Evolutionary conservation across 1,140 invertebrate genomes (phyloP), one percentile per base, ranked within the genome.

Genomic region (Dendroctonus ponderosae): DNA sequence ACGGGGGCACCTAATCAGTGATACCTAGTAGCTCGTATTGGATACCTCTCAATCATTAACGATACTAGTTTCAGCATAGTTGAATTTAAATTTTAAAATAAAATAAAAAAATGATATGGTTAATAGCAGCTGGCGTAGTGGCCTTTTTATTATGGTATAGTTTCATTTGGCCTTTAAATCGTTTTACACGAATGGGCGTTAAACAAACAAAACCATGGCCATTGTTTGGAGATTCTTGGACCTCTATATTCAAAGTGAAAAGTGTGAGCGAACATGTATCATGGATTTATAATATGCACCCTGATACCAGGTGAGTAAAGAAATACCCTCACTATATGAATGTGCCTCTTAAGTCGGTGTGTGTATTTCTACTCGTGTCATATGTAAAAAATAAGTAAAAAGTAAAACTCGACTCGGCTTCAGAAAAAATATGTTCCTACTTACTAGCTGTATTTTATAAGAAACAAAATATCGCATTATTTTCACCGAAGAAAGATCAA

Each of bases 151-250:
- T 63, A 37, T 67, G 51, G 44, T 56, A 68, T 37, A 37, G 59
- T 6, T 57, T 54, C 72, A 0, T 68, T 65, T 7, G 76, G 63
- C 4, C 72, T 72, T 49, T 69, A 73, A 26, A 14, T 37, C 80
- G 82, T 63, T 85, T 82, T 82, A 64, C 73, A 37, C 70, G 77
- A 5, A 72, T 70, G 65, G 77, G 79, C 5, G 76, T 85, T 0
- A 76, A 78, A 50, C 75, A 76, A 38, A 67, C 77, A 1, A 73
- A 72, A 7, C 80, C 80, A 5, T 14, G 74, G 11, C 72, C 76
- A 0, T 59, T 81, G 8, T 69, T 81, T 41, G 81, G 81, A 3
- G 81, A 72, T 49, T 26, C 51, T 7, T 62, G 41, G 38, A 9
- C 0, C 7, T 53, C 59, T 14, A 14, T 68, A 2, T 54, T 68